Conservation (phyloP, 2,797 vertebrate species). For the Benthosema pterotum region DNA sequence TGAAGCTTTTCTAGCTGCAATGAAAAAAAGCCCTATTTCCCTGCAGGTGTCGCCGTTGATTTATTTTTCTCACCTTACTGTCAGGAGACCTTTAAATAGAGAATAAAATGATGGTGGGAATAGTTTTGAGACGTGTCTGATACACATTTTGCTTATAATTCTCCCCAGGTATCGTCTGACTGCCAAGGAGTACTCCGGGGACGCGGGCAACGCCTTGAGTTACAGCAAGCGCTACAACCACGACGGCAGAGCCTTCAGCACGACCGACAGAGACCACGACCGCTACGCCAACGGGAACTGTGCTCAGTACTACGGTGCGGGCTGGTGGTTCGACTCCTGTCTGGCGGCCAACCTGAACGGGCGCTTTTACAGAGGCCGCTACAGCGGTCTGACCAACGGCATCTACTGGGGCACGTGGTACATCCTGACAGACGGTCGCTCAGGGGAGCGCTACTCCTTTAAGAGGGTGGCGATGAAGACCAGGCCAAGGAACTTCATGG, state of each 20-base stretch:
- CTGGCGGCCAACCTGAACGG: conserved; percentile 85
- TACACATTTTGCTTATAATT: conserved; percentile 4
- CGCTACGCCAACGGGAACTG: conserved; percentile 81
- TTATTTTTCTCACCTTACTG: too few species aligned
- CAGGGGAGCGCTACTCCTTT: conserved; percentile 84
- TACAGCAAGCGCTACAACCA: conserved; percentile 88
- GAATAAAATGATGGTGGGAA: too few species aligned
- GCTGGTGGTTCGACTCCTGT: conserved; percentile 88
- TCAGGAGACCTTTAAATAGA: too few species aligned
- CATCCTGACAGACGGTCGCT: conserved; percentile 82
- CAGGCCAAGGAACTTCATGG: conserved; percentile 64
- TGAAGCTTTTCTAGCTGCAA: too few species aligned
- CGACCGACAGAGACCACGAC: conserved; percentile 82
- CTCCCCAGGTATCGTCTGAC: conserved; percentile 79
- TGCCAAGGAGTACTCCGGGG: conserved; percentile 80
- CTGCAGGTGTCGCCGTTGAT: too few species aligned
- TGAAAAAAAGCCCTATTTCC: too few species aligned
- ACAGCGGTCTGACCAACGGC: conserved; percentile 82
- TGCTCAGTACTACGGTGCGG: conserved; percentile 83
- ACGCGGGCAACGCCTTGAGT: conserved; percentile 84
- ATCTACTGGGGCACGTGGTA: conserved; percentile 89
- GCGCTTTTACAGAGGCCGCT: conserved; percentile 78
- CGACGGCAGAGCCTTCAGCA: conserved; percentile 82
- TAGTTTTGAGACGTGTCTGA: too few species aligned
- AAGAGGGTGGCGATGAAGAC: conserved; percentile 85